phyloP scores from a whole-genome alignment of 2,113 vertebrate genomes.

The Hippocampus barbouri region DNA sequence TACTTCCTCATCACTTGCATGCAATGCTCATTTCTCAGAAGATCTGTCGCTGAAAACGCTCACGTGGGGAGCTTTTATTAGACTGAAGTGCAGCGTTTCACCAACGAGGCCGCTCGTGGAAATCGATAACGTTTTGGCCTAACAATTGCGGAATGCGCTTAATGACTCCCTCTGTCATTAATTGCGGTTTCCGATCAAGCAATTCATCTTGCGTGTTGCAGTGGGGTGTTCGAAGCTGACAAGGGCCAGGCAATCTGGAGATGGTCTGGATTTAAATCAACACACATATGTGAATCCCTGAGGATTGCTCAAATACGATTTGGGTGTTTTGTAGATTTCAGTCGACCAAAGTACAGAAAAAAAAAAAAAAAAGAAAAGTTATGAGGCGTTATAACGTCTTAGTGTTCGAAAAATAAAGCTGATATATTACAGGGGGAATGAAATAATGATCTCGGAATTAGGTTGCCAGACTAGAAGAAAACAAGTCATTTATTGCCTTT shows the following conservation, averaged over 20 bases:
- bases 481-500: too few relatives aligned
- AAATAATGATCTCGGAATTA: too few relatives aligned
- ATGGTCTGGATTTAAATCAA: neutral
- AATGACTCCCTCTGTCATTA: neutral
- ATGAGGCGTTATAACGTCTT: too few relatives aligned
- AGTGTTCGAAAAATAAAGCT: too few relatives aligned
- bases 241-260: neutral
- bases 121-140: neutral
- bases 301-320: neutral
- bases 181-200: neutral
- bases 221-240: neutral
- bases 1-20: slow-evolving; percentile 5
- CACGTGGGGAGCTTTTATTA: neutral
- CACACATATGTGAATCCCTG: neutral
- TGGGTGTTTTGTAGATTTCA: neutral
- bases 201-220: neutral
- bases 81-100: neutral
- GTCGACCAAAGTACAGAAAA: neutral
- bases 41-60: neutral
- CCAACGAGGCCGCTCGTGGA: neutral
- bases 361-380: neutral
- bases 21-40: neutral
- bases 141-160: neutral
- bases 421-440: too few relatives aligned
- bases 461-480: too few relatives aligned